phyloP scores from a whole-genome alignment of 2,797 vertebrate genomes.

The Premnoplex brunnescens region DNA sequence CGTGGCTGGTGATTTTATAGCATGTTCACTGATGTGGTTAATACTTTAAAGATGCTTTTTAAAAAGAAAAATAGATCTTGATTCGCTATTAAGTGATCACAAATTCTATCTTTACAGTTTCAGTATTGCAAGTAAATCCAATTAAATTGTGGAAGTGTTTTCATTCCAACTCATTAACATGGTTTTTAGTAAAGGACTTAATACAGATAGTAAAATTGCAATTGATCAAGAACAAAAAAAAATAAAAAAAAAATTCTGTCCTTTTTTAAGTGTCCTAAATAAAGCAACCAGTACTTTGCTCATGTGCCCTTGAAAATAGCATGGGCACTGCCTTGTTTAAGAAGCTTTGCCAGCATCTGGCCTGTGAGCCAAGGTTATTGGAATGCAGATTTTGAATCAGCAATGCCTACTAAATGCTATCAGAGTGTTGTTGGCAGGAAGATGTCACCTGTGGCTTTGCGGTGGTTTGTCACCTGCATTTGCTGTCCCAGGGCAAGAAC shows the following conservation, averaged over 20 bases:
- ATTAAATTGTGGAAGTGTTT: conserved; percentile 12
- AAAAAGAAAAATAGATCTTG: background rate
- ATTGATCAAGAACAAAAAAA: background rate
- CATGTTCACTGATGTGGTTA: background rate
- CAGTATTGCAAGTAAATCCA: background rate
- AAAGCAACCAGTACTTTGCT: background rate
- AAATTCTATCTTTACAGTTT: background rate
- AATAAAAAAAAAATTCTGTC: background rate
- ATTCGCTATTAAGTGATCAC: background rate
- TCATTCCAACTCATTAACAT: background rate
- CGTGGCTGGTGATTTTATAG: background rate
- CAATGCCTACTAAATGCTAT: background rate
- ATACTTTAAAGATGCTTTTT: background rate
- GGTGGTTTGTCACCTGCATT: background rate
- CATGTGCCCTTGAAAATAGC: background rate
- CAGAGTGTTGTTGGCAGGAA: background rate
- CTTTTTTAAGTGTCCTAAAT: background rate
- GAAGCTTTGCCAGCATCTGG: background rate
- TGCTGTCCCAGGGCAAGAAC: background rate
- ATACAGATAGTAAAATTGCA: background rate
- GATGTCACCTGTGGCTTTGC: background rate
- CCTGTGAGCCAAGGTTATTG: background rate
- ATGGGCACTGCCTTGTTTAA: background rate
- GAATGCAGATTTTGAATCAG: background rate
- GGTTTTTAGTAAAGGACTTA: background rate